Conservation (phyloP, 2,888 invertebrate genomes). For the Candidula unifasciata region DNA sequence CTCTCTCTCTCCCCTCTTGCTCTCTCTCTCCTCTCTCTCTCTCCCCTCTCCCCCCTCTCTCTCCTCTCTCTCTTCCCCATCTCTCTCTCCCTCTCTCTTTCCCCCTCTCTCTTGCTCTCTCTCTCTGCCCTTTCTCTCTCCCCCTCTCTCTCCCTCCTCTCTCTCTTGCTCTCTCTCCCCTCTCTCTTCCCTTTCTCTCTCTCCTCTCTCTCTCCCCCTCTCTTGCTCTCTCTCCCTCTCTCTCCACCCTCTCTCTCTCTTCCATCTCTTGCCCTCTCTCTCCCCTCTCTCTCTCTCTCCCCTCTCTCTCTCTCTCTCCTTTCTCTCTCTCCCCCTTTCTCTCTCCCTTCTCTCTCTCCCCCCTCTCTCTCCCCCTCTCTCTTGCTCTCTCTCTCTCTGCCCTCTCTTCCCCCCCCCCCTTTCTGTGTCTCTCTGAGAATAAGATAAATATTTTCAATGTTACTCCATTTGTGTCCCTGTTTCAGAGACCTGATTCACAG, state of each 20-base stretch:
- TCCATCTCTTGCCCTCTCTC: not conserved
- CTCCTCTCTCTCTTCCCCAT: not conserved
- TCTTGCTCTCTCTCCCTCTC: too few relatives aligned
- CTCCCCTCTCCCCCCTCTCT: too few relatives aligned
- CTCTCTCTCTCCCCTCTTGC: too few relatives aligned
- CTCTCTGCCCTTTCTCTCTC: too few relatives aligned
- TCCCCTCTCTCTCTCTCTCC: not conserved
- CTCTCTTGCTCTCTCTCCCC: too few relatives aligned
- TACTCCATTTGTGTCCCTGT: conserved; percentile 19
- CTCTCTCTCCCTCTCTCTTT: not conserved
- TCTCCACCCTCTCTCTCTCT: not conserved
- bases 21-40: too few relatives aligned
- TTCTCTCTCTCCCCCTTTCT: not conserved
- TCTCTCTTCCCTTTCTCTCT: too few relatives aligned
- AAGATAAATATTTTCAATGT: not conserved
- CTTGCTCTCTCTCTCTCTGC: not conserved
- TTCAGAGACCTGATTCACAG: conserved; percentile 63
- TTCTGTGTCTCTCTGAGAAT: not conserved
- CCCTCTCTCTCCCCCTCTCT: not conserved
- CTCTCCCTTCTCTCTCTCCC: not conserved
- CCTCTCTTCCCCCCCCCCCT: not conserved
- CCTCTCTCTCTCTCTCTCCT: not conserved
- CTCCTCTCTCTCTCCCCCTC: too few relatives aligned
- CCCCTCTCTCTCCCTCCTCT: too few relatives aligned
- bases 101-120: too few relatives aligned